Percentiles rank a stretch among this genome's conserved stretches.
Conservation (phyloP, 1,140 invertebrate species). For the Ditylenchus dipsaci region DNA sequence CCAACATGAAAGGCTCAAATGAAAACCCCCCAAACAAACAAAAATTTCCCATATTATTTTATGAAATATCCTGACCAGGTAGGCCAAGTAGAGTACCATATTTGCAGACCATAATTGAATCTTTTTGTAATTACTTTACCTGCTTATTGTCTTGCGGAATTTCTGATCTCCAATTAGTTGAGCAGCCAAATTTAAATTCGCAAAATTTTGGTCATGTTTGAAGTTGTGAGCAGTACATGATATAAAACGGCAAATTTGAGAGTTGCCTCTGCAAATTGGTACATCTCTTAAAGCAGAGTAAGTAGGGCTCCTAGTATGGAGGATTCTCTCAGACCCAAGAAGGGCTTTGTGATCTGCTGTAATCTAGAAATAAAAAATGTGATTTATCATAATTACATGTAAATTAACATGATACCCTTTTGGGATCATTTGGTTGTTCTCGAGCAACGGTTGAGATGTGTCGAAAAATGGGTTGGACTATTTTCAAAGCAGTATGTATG, state of each 20-base stretch:
- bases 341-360: neutral
- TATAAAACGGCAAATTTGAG: conserved; percentile 52
- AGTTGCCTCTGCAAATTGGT: conserved; percentile 51
- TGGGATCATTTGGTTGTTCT: conserved; percentile 30
- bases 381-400: conserved; percentile 12
- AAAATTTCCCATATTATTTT: too few species aligned
- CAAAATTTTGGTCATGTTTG: conserved; percentile 52
- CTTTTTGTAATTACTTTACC: neutral
- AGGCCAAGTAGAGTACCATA: too few species aligned
- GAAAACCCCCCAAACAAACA: too few species aligned
- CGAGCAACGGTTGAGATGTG: conserved; percentile 1
- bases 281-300: conserved; percentile 34
- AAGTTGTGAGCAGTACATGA: conserved; percentile 55
- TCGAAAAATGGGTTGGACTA: conserved; percentile 33
- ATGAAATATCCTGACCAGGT: too few species aligned
- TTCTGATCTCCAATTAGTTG: conserved; percentile 35
- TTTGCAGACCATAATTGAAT: too few species aligned
- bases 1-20: too few species aligned
- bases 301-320: conserved; percentile 31
- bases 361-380: conserved; percentile 14
- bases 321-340: conserved; percentile 8
- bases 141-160: neutral
- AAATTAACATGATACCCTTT: conserved; percentile 33
- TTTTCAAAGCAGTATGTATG: conserved; percentile 19
- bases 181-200: conserved; percentile 51